Base-by-base conservation (phyloP, 2,113 vertebrate species). In the Melanostigma gelatinosum region DNA sequence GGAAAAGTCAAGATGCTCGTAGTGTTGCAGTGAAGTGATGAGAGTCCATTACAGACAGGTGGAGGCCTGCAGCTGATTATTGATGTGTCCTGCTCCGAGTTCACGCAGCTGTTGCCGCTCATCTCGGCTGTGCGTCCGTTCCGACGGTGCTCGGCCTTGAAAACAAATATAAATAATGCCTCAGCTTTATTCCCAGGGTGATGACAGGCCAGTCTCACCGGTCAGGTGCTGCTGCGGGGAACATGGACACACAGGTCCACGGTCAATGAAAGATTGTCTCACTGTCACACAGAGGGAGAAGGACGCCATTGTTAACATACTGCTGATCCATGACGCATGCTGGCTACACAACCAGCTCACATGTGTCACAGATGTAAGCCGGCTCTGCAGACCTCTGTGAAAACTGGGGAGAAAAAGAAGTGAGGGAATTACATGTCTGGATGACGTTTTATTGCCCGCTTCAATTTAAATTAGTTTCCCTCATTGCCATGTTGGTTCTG, bases 101-200 rank as follows among this genome's bases (percentile, higher is more conserved):
- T 52, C 79, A 83, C 68, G 27, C 86, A 92, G 83, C 83, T 93
- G 87, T 70, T 66, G 13, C 55, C 15, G 72, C 32, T 69, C 79
- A 24, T 84, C 66, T 69, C 65, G 40, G 73, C 82, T 72, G 67
- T 58, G 34, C 34, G 12, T 79, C 24, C 64, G 38, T 68, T 24
- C 50, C 15, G 16, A 54, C 70, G 27, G 48, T 4, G 4, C 48
- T 57, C 12, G n/a, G 72, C 88, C 84, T 77, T 79, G 57, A 80
- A 74, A 58, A 44, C 87, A 79, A 82, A 82, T 58, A 77, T 79
- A 87, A 85, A 90, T 83, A 73, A 85, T 73, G 44, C 52, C 55
- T 24, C 55, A 18, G 78, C 57, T 86, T 79, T 80, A 58, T 80
- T 57, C 75, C 77, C 54, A 42, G 5, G 55, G 77, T 8, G 77